Conservation (phyloP, 2,113 vertebrate genomes). For the Proteles cristata region DNA sequence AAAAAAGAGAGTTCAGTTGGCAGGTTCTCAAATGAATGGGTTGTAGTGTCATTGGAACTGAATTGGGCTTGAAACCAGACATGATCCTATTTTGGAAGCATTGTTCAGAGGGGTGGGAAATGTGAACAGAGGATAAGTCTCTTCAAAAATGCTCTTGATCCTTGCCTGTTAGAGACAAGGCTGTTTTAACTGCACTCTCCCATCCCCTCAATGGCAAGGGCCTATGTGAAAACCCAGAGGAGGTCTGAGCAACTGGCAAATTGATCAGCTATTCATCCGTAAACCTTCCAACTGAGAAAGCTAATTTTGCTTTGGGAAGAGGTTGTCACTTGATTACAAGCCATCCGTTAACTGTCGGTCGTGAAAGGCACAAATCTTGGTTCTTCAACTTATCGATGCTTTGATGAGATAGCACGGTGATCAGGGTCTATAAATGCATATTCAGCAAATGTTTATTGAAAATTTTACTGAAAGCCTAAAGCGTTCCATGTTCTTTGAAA, state of each 20-base stretch:
- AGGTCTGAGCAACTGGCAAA: neutral
- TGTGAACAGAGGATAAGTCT: conserved; percentile 78
- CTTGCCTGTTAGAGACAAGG: conserved; percentile 49
- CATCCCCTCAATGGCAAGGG: neutral
- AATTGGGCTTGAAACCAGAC: conserved; percentile 79
- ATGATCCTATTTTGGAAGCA: conserved; percentile 80
- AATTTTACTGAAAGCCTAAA: neutral
- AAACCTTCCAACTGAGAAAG: neutral
- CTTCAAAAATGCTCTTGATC: conserved; percentile 68
- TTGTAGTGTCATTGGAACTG: conserved; percentile 78
- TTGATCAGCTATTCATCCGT: neutral
- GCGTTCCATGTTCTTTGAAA: neutral
- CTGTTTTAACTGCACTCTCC: conserved; percentile 55
- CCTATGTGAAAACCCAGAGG: neutral
- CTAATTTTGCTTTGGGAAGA: conserved; percentile 18
- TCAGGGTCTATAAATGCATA: neutral
- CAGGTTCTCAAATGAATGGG: conserved; percentile 79
- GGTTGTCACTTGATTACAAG: neutral
- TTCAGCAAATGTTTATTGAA: neutral
- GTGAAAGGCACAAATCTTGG: neutral
- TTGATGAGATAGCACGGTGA: neutral
- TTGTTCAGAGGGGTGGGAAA: conserved; percentile 77
- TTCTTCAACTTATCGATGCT: neutral
- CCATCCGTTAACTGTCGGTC: neutral
- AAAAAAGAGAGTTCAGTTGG: conserved; percentile 79